Base-by-base conservation (phyloP, 2,113 vertebrate genomes). In the Sinosuthora webbiana region DNA sequence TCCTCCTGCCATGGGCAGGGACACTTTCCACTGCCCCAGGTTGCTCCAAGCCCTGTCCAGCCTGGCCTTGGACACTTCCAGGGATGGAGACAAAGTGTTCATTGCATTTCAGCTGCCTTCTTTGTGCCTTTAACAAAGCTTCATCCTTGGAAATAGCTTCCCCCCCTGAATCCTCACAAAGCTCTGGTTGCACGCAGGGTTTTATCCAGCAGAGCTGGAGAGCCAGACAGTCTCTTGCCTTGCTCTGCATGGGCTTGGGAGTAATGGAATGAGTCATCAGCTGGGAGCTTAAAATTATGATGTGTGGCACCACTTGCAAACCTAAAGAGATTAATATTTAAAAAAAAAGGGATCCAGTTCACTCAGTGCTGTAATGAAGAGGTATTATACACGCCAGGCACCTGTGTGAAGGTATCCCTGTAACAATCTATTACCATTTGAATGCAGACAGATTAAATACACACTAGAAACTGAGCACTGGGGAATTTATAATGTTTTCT, bases 291-390 rank as follows among this genome's bases (percentile, higher is more conserved):
- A 37, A 86, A 96, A 90, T 90, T 24, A 80, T 4, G 14, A 49
- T 17, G 79, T 94, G 86, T 84, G 85, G 71, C 76, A 89, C 47
- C 5, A 17, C 93, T 92, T 87, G 87, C 73, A 91, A 96, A 78
- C 55, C 56, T 93, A 7, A 84, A 90, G 82, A 93, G 87, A 93
- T 96, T 90, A 88, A 93, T 93, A 94, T 59, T 85, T 6, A 2
- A 5, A 14, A 49, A 59, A 33, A 50, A 65, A 4, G 44, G 84
- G 84, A 83, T 86, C 56, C 52, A 39, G 80, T 69, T 92, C 90
- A 44, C 82, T 95, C 73, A 62, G 37, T 62, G 69, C 83, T 83
- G 75, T 90, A 87, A 94, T 87, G 79, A 94, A 95, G 93, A 93
- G 91, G 65, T 84, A 65, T 95, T 93, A 78, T 39, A 85, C 60